Evolutionary conservation across 2,113 vertebrate genomes (phyloP).

Genomic region (Lonchura striata): DNA sequence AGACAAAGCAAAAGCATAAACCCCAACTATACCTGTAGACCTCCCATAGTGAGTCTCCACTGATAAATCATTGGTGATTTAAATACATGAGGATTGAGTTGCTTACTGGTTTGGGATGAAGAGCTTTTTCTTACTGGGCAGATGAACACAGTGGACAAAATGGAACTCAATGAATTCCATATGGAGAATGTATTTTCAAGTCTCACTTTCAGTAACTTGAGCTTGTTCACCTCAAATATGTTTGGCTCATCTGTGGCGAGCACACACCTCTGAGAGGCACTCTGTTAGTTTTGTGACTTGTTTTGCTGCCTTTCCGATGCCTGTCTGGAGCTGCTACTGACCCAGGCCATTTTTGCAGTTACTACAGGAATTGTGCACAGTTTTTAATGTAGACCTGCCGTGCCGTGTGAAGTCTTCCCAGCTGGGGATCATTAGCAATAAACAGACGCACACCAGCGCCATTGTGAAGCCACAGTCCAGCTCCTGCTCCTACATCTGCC

Average conservation of each 20-base stretch:
- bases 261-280: fast-evolving
- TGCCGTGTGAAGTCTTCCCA: conserved; percentile 97
- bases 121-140: not conserved
- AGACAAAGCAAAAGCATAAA: not conserved
- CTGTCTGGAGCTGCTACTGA: not conserved
- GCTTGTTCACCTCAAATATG: not conserved
- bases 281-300: not conserved
- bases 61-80: not conserved
- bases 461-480: conserved; percentile 97
- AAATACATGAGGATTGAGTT: not conserved
- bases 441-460: conserved; percentile 85
- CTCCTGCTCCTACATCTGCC: conserved; percentile 99
- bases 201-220: not conserved
- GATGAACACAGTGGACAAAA: not conserved
- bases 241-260: not conserved
- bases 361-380: conserved; percentile 96
- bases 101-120: not conserved
- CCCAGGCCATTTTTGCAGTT: conserved; percentile 72
- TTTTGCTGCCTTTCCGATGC: not conserved
- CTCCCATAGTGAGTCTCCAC: not conserved
- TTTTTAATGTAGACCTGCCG: conserved; percentile 98
- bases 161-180: not conserved
- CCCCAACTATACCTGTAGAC: not conserved
- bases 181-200: not conserved
- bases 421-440: conserved; percentile 97